A percentile compares a stretch with the other conserved stretches of the same genome.
Evolutionary conservation across 2,888 invertebrate genomes (phyloP).

Genomic region (Alviniconcha strummeri): DNA sequence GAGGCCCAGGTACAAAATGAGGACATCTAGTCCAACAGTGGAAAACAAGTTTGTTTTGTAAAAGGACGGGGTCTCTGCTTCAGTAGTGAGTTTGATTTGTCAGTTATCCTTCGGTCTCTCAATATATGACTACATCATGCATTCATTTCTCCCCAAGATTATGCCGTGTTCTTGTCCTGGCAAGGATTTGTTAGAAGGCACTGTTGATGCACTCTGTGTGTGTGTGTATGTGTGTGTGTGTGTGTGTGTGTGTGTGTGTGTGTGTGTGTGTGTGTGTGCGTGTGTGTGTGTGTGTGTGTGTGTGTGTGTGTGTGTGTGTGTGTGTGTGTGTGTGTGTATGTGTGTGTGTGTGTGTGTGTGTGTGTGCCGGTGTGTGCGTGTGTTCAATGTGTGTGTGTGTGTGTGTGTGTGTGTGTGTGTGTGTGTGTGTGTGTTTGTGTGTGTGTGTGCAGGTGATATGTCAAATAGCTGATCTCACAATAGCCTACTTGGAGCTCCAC

Average conservation of each 20-base stretch:
- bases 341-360: background rate
- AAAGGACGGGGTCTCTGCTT: too few species aligned
- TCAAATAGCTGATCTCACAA: too few species aligned
- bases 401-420: slow-evolving; percentile 3
- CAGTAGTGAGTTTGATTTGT: too few species aligned
- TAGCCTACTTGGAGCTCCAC: too few species aligned
- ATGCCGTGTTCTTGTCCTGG: too few species aligned
- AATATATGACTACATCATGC: too few species aligned
- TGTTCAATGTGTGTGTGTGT: background rate
- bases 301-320: background rate
- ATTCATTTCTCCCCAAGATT: too few species aligned
- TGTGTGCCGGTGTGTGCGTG: background rate
- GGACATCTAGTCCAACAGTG: too few species aligned
- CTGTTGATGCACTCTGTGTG: background rate
- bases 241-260: slow-evolving; percentile 1
- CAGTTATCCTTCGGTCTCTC: too few species aligned
- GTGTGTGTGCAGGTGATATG: background rate
- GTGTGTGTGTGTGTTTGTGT: slow-evolving; percentile 2
- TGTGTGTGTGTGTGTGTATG: background rate
- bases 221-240: background rate
- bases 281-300: background rate
- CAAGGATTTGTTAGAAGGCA: too few species aligned
- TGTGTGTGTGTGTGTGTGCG: background rate
- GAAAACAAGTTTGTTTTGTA: too few species aligned
- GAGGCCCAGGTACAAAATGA: too few species aligned